Evolutionary conservation across 2,797 vertebrate genomes (phyloP), one percentile per base, ranked within the genome.

Genomic region (Alca torda): DNA sequence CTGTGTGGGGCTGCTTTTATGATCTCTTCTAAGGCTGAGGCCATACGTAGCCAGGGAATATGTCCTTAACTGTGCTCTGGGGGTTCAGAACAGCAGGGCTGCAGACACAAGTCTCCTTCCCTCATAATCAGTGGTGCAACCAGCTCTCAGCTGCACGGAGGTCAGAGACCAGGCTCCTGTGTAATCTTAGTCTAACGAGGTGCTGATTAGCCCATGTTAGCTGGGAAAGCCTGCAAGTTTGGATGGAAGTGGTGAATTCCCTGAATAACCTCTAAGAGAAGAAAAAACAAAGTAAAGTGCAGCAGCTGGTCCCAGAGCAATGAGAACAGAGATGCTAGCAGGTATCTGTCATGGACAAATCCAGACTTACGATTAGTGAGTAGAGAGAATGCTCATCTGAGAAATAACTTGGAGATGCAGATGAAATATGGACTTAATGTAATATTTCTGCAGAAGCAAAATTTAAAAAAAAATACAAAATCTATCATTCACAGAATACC

Each of bases 41-140:
- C 2, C 1, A 24, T 51, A 24, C 1, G 3, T 19, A 51, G 33
- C 25, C 1, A 1, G 16, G 10, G 7, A 80, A 31, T 13, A 50
- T 7, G 26, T 41, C 23, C 57, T 53, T 76, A 72, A 50, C 28
- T 57, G 23, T 37, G 61, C 37, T 64, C 31, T 39, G 24, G 18
- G 6, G 1, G 6, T 16, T 31, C 54, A 48, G 37, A 67, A 35
- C 57, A 67, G 43, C n/a, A 33, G 5, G 33, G 16, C 33, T 91
- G 37, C 59, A 84, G n/a, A 79, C 37, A 57, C 12, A 72, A 78
- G 10, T 30, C 59, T 73, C 11, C 59, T 75, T 56, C 11, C n/a
- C n/a, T 59, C 4, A 0, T 48, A 48, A 53, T 56, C 53, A 43
- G 63, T 9, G 21, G 19, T 68, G n/a, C 41, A 80, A 35, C 6